A percentile compares a stretch with the other conserved stretches of the same genome.
Conservation (phyloP, 1,140 invertebrate species). For the Euura saliciscinereae region DNA sequence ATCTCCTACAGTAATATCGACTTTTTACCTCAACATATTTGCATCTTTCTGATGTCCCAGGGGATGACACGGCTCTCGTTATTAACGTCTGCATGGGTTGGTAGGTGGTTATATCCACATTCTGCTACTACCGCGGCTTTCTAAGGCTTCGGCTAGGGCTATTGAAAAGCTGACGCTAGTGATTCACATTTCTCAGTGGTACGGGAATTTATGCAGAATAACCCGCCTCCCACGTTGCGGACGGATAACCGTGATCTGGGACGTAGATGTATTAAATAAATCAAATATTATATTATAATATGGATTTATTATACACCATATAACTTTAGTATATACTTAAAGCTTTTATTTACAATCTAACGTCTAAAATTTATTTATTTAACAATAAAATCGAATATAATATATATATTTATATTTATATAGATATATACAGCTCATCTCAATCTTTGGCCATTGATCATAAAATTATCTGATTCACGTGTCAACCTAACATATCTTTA, state of each 20-base stretch:
- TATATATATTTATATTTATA: neutral
- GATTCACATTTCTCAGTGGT: neutral
- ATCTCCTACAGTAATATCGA: neutral
- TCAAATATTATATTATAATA: neutral
- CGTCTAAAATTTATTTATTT: slow-evolving; percentile 30
- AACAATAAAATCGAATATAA: slow-evolving; percentile 26
- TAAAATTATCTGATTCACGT: slow-evolving; percentile 28
- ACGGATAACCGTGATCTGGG: neutral
- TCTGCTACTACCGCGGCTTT: neutral
- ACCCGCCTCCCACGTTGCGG: neutral
- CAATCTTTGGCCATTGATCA: slow-evolving; percentile 28
- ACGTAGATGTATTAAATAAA: no score
- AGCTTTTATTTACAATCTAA: slow-evolving; percentile 31
- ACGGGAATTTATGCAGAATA: neutral
- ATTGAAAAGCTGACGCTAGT: neutral
- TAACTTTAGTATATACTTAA: neutral
- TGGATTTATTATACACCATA: neutral
- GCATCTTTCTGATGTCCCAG: neutral
- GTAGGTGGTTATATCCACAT: neutral
- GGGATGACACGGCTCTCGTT: slow-evolving; percentile 2
- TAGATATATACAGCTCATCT: slow-evolving; percentile 30
- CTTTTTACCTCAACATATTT: neutral
- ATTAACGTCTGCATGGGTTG: neutral
- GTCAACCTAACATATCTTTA: neutral
- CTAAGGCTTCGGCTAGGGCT: neutral